Percentiles rank a stretch among this genome's conserved stretches.
phyloP scores from a whole-genome alignment of 2,113 vertebrate genomes.

The Pteropus alecto region DNA sequence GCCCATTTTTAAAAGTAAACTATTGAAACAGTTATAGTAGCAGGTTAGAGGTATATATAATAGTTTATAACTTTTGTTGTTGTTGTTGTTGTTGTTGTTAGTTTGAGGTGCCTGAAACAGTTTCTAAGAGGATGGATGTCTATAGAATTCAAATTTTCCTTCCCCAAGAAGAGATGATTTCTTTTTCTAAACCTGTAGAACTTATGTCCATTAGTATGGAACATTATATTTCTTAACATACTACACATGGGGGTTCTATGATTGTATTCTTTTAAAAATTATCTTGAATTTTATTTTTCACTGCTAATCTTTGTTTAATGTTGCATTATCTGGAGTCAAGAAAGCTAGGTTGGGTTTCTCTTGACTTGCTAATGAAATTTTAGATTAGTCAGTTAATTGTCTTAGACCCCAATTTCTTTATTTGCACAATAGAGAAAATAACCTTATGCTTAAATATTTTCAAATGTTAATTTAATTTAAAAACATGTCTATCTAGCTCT shows the following conservation, averaged over 20 bases:
- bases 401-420: neutral
- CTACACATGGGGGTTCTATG: neutral
- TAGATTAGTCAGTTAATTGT: neutral
- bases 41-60: neutral
- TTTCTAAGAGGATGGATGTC: constrained; percentile 29
- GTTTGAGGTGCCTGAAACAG: neutral
- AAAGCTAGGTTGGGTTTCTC: neutral
- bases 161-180: neutral
- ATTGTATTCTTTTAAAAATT: neutral
- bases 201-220: neutral
- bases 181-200: neutral
- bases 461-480: constrained; percentile 17
- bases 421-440: neutral
- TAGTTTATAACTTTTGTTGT: neutral
- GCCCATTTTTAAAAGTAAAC: neutral
- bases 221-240: neutral
- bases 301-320: neutral
- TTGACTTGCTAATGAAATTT: neutral
- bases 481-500: neutral
- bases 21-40: neutral
- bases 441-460: constrained; percentile 11
- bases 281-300: constrained; percentile 22
- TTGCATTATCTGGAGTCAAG: neutral
- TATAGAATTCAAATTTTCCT: neutral
- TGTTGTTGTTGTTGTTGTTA: neutral